A percentile compares a stretch with the other conserved stretches of the same genome.
Evolutionary conservation across 2,888 invertebrate genomes (phyloP).

Genomic region (Parnassius mnemosyne): DNA sequence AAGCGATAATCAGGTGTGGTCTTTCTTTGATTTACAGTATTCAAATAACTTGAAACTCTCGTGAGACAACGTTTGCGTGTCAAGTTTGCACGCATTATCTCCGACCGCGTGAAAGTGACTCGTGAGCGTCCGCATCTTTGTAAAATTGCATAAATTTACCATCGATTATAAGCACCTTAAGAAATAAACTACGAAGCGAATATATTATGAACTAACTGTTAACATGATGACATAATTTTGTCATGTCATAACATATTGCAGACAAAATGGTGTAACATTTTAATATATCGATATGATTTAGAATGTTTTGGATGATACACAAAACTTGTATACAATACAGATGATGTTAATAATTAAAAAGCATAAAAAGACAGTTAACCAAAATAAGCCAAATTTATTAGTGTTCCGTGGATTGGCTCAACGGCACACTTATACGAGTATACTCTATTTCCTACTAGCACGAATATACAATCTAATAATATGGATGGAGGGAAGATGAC

Average conservation of each 20-base stretch:
- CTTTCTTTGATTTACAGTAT: not conserved
- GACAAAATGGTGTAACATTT: too few relatives aligned
- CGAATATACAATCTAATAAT: too few relatives aligned
- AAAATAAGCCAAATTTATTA: too few relatives aligned
- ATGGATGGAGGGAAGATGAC: too few relatives aligned
- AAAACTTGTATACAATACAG: too few relatives aligned
- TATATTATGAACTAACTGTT: not conserved
- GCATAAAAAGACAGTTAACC: too few relatives aligned
- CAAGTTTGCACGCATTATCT: constrained; percentile 3
- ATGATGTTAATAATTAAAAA: too few relatives aligned
- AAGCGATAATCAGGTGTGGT: not conserved
- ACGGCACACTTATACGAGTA: too few relatives aligned
- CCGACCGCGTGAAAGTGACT: constrained; percentile 12
- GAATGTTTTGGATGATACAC: too few relatives aligned
- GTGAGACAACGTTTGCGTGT: not conserved
- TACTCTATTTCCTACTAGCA: too few relatives aligned
- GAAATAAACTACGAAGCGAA: not conserved
- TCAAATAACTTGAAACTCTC: constrained; percentile 1
- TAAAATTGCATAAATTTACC: not conserved
- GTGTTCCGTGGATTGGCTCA: too few relatives aligned
- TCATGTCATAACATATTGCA: not conserved
- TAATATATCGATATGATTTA: too few relatives aligned
- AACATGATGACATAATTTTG: not conserved
- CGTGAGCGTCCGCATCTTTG: not conserved
- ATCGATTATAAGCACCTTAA: not conserved